Conservation (phyloP, 2,888 invertebrate genomes). For the Apocheima hispidaria region DNA sequence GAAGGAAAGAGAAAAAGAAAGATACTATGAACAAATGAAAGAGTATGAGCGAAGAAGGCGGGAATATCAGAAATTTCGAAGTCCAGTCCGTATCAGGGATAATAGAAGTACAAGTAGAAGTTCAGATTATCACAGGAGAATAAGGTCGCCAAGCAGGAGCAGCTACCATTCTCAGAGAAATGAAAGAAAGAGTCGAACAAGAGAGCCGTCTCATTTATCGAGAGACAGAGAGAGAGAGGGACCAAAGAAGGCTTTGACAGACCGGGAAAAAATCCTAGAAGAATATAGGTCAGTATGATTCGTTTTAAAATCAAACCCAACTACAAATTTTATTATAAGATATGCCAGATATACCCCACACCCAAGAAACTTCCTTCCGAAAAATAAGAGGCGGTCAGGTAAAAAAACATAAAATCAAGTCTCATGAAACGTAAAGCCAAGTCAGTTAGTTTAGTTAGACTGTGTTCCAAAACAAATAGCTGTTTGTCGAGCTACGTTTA, state of each 20-base stretch:
- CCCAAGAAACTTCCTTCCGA: no score
- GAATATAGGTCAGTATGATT: conserved; percentile 68
- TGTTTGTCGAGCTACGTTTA: no score
- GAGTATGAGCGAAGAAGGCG: conserved; percentile 63
- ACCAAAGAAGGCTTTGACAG: conserved; percentile 64
- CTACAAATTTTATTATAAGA: background rate
- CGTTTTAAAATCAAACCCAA: background rate
- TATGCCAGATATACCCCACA: no score
- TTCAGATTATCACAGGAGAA: conserved; percentile 48
- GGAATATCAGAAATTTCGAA: conserved; percentile 60
- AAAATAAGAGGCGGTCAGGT: no score
- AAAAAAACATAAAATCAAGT: no score
- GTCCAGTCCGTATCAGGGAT: conserved; percentile 55
- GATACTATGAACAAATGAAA: conserved; percentile 28
- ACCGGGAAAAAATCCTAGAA: conserved; percentile 77
- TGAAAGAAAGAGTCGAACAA: conserved; percentile 47
- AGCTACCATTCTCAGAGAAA: conserved; percentile 49
- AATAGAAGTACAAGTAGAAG: conserved; percentile 55
- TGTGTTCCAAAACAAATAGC: no score
- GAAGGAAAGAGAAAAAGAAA: conserved; percentile 33
- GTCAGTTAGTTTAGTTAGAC: no score
- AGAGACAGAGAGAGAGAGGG: conserved; percentile 39
- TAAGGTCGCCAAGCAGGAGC: conserved; percentile 60
- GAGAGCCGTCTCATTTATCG: conserved; percentile 54
- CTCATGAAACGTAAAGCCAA: no score